Evolutionary conservation across 2,113 vertebrate species (phyloP).

Genomic region (Pyrgilauda ruficollis): DNA sequence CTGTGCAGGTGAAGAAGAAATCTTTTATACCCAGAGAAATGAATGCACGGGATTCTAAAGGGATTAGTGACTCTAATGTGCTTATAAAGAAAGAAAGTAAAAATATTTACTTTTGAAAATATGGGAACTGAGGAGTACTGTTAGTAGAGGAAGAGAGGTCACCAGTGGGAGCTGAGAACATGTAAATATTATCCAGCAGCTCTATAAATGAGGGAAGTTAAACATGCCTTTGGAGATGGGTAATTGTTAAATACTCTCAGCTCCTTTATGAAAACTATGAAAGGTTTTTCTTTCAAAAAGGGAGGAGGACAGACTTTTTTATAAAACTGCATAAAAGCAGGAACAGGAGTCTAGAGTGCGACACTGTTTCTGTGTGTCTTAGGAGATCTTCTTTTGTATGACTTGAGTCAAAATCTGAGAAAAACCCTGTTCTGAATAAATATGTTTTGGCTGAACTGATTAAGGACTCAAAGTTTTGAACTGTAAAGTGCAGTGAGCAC

Average conservation of each 20-base stretch:
- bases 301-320: neutral
- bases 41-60: neutral
- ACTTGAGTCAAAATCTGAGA: neutral
- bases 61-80: neutral
- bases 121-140: neutral
- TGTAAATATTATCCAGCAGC: conserved; percentile 35
- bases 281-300: neutral
- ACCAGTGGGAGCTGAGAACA: neutral
- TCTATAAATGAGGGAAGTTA: neutral
- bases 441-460: neutral
- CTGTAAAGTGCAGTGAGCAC: neutral
- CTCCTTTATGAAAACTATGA: neutral
- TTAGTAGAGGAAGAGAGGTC: neutral
- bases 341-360: neutral
- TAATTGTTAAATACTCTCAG: neutral
- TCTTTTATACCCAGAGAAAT: neutral
- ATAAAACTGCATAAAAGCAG: neutral
- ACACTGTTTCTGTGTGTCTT: neutral
- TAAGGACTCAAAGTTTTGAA: neutral
- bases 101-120: conserved; percentile 40
- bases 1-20: neutral
- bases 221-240: neutral
- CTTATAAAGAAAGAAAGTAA: conserved; percentile 5
- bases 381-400: neutral
- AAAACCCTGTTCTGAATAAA: neutral